phyloP scores from a whole-genome alignment of 1,140 invertebrate genomes.

The Telenomus remus region DNA sequence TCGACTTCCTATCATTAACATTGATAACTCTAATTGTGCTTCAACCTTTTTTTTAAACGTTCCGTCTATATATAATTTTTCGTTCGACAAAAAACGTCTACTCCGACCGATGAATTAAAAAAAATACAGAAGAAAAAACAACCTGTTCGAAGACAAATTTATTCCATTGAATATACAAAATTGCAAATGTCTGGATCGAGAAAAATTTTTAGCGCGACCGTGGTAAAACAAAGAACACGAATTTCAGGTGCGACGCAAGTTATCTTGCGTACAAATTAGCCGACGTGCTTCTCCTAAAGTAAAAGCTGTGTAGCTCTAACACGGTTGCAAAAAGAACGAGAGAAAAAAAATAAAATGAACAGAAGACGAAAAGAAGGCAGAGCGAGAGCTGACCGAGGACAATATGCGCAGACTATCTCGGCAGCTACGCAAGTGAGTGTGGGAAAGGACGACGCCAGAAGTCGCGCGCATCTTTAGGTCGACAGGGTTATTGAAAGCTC shows the following conservation, averaged over 20 bases:
- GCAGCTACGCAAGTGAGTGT: slow-evolving; percentile 57
- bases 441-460: slow-evolving; percentile 62
- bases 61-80: too few relatives aligned
- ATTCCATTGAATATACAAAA: background rate
- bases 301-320: slow-evolving; percentile 71
- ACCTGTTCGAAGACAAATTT: background rate
- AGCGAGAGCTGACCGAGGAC: slow-evolving; percentile 51
- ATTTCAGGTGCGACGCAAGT: slow-evolving; percentile 66
- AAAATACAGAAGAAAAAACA: too few relatives aligned
- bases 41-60: background rate
- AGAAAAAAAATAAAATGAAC: background rate
- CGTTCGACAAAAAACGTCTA: too few relatives aligned
- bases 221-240: slow-evolving; percentile 35
- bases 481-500: slow-evolving; percentile 72
- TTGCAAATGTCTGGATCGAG: background rate
- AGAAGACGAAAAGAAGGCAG: slow-evolving; percentile 22
- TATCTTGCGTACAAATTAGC: slow-evolving; percentile 73
- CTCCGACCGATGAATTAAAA: too few relatives aligned
- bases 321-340: slow-evolving; percentile 56
- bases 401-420: slow-evolving; percentile 52
- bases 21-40: slow-evolving; percentile 18
- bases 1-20: slow-evolving; percentile 28
- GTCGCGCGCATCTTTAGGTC: slow-evolving; percentile 57
- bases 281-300: slow-evolving; percentile 70
- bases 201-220: slow-evolving; percentile 12